Conservation (phyloP, 2,888 invertebrate species). For the Ferrisia virgata region DNA sequence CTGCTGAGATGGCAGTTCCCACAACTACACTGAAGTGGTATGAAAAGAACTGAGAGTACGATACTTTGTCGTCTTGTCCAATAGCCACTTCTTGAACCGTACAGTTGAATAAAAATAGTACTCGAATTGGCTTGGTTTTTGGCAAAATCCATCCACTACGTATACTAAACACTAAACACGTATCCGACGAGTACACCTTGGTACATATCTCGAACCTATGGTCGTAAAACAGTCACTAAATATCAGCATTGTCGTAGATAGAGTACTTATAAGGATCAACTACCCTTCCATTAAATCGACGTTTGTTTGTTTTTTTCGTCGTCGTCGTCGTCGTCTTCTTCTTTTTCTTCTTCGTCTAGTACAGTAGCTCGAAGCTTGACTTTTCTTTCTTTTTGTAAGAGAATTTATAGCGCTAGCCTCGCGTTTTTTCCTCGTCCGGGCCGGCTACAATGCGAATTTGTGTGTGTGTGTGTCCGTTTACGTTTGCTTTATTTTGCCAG, state of each 20-base stretch:
- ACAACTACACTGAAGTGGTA: no score
- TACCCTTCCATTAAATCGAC: conserved; percentile 31
- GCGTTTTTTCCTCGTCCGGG: neutral
- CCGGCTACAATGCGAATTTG: conserved; percentile 25
- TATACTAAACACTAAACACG: no score
- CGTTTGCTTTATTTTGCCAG: neutral
- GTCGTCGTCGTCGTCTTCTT: no score
- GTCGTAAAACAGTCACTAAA: conserved; percentile 27
- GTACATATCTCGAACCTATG: neutral
- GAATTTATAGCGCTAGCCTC: neutral
- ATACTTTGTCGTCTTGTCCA: no score
- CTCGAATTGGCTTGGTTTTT: no score
- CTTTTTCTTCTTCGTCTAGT: neutral
- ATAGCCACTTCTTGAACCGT: no score
- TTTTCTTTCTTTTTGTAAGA: neutral
- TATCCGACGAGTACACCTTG: neutral
- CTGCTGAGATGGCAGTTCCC: no score
- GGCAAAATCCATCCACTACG: no score
- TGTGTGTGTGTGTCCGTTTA: neutral
- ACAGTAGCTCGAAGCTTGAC: no score
- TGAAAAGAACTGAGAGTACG: no score
- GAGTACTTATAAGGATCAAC: conserved; percentile 30
- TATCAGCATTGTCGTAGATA: conserved; percentile 18
- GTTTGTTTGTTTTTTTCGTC: conserved; percentile 3
- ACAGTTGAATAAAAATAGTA: no score